Base-by-base conservation (phyloP, 1,140 invertebrate genomes). In the Bombyx mandarina region DNA sequence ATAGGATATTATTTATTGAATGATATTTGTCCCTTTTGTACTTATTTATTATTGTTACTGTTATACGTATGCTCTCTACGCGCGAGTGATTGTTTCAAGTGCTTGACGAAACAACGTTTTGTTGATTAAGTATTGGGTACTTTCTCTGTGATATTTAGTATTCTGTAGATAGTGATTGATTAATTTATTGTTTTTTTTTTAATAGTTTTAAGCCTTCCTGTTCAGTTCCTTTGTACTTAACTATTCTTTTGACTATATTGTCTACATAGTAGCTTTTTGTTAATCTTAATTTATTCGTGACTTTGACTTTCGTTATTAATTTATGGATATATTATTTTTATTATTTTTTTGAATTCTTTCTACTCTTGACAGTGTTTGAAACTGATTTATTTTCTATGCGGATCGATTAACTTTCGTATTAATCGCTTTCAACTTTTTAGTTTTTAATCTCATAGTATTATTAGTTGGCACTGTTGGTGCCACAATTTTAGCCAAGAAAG, bases 101-200 rank as follows among this genome's bases (percentile, higher is more conserved):
- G 62, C 72, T 77, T 75, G 78, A 81, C 78, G 79, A 78, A 69
- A 75, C 78, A 67, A 65, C 76, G 62, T 68, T 73, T 76, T 73
- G 82, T 82, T 77, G 73, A 80, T 75, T 82, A 84, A 86, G 77
- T 77, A 80, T 78, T 86, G 83, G 83, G 83, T 86, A 82, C 75
- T 77, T 76, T 77, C 77, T 80, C 83, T 86, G 83, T 86, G 83
- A 86, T 86, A 86, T 86, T 83, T 80, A 82, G 81, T 82, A 84
- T 82, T 86, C 72, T 78, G 65, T 82, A 82, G 70, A 77, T 78
- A 69, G 57, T 81, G 71, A 81, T 72, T 56, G 66, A 69, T 78
- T 86, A 86, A 86, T 86, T 86, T 86, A 84, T 84, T 83, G 72
- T 75, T 71, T 62, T 58, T 63, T 75, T 35, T 35, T 35, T 35